phyloP scores from a whole-genome alignment of 2,888 invertebrate species.

The Dryadula phaetusa region DNA sequence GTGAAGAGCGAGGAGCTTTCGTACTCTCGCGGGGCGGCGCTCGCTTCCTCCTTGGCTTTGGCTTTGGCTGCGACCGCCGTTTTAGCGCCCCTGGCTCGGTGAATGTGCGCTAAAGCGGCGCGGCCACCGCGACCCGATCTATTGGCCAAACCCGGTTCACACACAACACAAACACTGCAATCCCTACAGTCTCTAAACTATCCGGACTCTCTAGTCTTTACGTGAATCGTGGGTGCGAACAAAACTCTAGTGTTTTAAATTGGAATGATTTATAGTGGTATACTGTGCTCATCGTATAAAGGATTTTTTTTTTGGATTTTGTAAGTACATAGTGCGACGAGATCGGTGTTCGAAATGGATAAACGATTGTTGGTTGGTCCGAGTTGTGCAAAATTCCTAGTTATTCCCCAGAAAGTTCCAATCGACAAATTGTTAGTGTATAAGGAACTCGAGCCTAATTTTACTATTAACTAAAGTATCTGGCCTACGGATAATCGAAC shows the following conservation, averaged over 20 bases:
- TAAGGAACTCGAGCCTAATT: conserved; percentile 76
- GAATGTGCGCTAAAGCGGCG: conserved; percentile 80
- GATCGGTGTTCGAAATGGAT: conserved; percentile 48
- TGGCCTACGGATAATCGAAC: conserved; percentile 79
- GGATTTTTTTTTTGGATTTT: conserved; percentile 47
- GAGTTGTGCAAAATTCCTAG: conserved; percentile 57
- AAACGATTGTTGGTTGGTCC: conserved; percentile 42
- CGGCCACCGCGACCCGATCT: conserved; percentile 74
- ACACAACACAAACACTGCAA: conserved; percentile 69
- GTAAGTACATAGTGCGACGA: conserved; percentile 57
- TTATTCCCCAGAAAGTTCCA: conserved; percentile 59
- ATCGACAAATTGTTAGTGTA: conserved; percentile 55
- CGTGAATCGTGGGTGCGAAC: conserved; percentile 63
- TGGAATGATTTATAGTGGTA: conserved; percentile 40
- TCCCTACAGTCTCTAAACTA: conserved; percentile 62
- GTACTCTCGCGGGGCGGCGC: conserved; percentile 82
- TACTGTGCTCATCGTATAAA: conserved; percentile 45
- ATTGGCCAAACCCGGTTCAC: conserved; percentile 75
- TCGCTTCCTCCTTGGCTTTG: conserved; percentile 77
- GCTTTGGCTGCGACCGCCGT: conserved; percentile 78
- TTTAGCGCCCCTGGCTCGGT: conserved; percentile 80
- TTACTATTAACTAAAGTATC: conserved; percentile 68
- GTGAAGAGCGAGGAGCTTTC: conserved; percentile 96
- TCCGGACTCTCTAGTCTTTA: conserved; percentile 77
- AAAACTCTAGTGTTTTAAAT: conserved; percentile 40